phyloP scores from a whole-genome alignment of 2,797 vertebrate genomes.

The Malacoraja senta region DNA sequence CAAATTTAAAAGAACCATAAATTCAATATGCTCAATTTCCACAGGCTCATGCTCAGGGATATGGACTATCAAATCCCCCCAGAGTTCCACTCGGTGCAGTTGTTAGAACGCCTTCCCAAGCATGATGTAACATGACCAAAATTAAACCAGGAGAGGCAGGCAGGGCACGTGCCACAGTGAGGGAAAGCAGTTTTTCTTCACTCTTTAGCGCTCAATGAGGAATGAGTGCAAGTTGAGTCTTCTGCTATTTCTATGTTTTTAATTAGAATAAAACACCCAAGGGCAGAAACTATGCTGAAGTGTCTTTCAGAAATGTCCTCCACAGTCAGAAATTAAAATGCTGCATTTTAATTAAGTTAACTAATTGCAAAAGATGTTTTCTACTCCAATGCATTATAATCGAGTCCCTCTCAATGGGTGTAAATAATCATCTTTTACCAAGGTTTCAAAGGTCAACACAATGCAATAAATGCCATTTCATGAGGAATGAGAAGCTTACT shows the following conservation, averaged over 20 bases:
- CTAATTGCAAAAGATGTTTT: constrained; percentile 31
- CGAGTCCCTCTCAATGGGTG: constrained; percentile 36
- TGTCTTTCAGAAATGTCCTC: background rate
- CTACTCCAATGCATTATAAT: background rate
- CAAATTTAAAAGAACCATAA: background rate
- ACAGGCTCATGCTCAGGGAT: background rate
- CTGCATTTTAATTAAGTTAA: background rate
- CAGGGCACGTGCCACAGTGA: constrained; percentile 12
- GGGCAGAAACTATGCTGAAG: background rate
- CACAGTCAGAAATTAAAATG: background rate
- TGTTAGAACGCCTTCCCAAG: constrained; percentile 21
- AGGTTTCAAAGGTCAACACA: background rate
- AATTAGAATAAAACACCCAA: background rate
- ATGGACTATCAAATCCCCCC: constrained; percentile 6
- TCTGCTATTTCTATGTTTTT: background rate
- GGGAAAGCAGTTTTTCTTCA: background rate
- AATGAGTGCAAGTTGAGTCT: background rate
- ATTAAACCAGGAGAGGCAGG: constrained; percentile 29
- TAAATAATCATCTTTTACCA: constrained; percentile 29
- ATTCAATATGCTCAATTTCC: background rate
- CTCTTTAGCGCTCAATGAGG: background rate
- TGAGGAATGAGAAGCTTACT: background rate
- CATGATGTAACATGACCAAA: constrained; percentile 32
- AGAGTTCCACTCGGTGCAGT: background rate
- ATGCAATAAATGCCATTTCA: background rate